A percentile compares a stretch with the other conserved stretches of the same genome.
Evolutionary conservation across 1,140 invertebrate species (phyloP).

Genomic region (Diplogasteroides magnus): DNA sequence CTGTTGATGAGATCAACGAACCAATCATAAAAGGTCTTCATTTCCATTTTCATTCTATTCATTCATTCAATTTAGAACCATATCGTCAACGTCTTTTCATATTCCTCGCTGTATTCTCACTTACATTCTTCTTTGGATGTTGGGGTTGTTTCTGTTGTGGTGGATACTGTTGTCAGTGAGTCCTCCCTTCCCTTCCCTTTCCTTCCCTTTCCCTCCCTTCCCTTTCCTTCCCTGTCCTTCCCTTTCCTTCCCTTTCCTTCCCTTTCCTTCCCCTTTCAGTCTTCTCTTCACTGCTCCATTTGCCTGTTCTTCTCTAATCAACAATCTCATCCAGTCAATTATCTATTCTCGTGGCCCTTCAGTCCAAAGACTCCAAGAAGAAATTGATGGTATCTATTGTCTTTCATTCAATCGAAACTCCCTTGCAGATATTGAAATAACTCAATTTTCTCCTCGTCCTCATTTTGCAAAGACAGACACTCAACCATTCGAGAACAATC

Average conservation of each 20-base stretch:
- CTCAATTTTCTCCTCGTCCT: not conserved
- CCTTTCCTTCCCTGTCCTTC: not conserved
- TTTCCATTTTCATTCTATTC: not conserved
- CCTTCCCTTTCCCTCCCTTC: not conserved
- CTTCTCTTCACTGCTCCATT: not conserved
- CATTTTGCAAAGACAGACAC: not conserved
- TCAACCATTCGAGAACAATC: not conserved
- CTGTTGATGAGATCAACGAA: not conserved
- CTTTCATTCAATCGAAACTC: too few species aligned
- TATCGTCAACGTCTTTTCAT: not conserved
- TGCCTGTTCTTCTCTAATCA: not conserved
- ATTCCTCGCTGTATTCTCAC: constrained; percentile 8
- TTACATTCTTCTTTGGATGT: constrained; percentile 13
- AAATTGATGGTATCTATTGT: not conserved
- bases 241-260: not conserved
- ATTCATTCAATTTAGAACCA: not conserved
- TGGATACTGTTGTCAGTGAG: not conserved
- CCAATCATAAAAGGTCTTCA: not conserved
- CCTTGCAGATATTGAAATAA: too few species aligned
- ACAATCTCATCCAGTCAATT: not conserved
- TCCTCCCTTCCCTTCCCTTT: not conserved
- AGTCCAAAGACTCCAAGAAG: not conserved
- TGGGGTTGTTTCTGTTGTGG: constrained; percentile 16
- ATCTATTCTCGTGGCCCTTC: not conserved
- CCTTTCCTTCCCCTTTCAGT: not conserved